Conservation (phyloP, 2,113 vertebrate genomes). For the Rhegmatorhina hoffmannsi region DNA sequence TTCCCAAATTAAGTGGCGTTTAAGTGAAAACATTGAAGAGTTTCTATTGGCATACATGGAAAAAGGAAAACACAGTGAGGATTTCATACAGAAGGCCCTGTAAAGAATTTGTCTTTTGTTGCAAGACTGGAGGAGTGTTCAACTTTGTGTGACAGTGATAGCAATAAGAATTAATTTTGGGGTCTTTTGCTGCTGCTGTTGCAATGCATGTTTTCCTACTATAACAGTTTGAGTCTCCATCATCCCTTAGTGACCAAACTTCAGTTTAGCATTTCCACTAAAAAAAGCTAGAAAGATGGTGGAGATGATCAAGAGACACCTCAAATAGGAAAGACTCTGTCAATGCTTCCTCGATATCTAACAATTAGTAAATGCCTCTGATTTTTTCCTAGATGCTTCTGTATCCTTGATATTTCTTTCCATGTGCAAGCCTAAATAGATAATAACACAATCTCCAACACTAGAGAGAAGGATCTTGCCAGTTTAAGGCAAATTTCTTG, state of each 20-base stretch:
- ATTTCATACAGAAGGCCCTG: neutral
- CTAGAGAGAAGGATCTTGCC: neutral
- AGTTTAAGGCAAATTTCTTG: neutral
- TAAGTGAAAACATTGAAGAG: neutral
- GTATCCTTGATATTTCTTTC: neutral
- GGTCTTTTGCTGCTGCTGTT: neutral
- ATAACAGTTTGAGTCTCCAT: neutral
- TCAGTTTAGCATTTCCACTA: neutral
- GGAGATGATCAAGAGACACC: neutral
- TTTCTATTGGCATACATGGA: neutral
- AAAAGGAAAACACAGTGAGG: neutral
- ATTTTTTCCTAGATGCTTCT: neutral
- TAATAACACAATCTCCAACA: neutral
- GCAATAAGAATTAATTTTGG: neutral
- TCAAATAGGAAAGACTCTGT: neutral
- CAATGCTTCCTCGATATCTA: neutral
- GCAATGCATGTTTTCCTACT: neutral
- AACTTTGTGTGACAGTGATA: neutral
- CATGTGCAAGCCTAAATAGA: too few species aligned
- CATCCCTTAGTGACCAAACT: neutral
- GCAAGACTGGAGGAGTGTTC: neutral
- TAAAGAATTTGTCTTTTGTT: neutral
- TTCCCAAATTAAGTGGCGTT: neutral
- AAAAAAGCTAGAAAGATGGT: neutral
- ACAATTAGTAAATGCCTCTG: neutral